phyloP scores from a whole-genome alignment of 2,113 vertebrate genomes.

The Podilymbus podiceps region DNA sequence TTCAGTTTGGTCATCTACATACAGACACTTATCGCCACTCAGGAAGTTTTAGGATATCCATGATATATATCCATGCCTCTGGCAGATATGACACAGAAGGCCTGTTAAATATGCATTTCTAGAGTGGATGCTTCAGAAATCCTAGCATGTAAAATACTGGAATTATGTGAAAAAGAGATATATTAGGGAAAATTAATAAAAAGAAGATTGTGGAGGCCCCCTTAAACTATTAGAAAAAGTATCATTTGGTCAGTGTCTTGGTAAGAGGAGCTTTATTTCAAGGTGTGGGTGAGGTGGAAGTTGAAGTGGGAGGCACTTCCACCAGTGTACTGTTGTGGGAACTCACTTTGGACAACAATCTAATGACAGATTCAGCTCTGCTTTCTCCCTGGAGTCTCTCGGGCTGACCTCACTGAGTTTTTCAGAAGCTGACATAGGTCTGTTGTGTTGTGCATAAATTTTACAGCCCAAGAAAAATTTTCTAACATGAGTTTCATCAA shows the following conservation, averaged over 20 bases:
- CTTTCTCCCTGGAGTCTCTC: neutral
- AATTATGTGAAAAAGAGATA: neutral
- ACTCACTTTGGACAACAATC: neutral
- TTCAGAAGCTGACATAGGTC: neutral
- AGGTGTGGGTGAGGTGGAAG: neutral
- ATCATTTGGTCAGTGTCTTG: neutral
- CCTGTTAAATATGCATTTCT: neutral
- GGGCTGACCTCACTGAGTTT: neutral
- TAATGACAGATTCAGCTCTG: neutral
- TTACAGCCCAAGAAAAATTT: neutral
- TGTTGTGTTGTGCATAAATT: neutral
- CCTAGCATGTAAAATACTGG: neutral
- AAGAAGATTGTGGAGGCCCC: neutral
- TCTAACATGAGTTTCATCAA: neutral
- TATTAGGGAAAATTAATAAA: neutral
- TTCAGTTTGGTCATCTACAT: neutral
- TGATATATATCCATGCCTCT: neutral
- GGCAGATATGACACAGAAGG: neutral
- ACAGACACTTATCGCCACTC: neutral
- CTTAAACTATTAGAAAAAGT: neutral
- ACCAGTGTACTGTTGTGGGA: neutral
- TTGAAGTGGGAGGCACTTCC: neutral
- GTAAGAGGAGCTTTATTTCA: neutral
- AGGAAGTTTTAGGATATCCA: neutral
- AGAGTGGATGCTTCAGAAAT: neutral